These are phyloP conservation scores for Thomomys bottae DNA, from an alignment of 2,113 vertebrate genomes.

Conservation along the genomic window DNA sequence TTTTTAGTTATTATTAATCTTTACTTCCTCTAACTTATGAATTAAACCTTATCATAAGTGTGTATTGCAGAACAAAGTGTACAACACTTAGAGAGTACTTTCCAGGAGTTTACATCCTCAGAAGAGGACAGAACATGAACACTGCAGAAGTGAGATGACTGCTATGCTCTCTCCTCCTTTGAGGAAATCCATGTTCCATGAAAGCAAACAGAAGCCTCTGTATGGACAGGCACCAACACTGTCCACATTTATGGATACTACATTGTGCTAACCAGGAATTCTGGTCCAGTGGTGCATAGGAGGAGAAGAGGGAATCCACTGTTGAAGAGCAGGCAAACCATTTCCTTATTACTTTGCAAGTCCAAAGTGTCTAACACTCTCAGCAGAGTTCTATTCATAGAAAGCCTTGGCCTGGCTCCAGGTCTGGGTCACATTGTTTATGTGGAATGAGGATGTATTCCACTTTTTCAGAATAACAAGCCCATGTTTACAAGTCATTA, in stretches of 20 bases:
- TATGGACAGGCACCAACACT: too few species aligned
- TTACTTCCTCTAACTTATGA: neutral
- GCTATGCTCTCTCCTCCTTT: neutral
- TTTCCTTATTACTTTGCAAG: constrained; percentile 52
- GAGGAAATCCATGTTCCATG: neutral
- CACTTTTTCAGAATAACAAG: constrained; percentile 82
- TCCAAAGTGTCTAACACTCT: constrained; percentile 61
- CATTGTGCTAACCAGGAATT: neutral
- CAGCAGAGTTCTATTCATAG: constrained; percentile 84
- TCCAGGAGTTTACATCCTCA: neutral
- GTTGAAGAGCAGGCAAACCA: constrained; percentile 54
- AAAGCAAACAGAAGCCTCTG: neutral
- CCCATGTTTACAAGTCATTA: constrained; percentile 79
- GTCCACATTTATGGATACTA: accelerated
- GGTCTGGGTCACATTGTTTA: constrained; percentile 84
- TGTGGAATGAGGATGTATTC: constrained; percentile 80
- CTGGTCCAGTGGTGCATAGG: neutral
- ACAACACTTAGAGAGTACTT: neutral
- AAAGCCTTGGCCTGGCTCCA: constrained; percentile 81
- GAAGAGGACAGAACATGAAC: neutral
- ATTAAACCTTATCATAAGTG: neutral
- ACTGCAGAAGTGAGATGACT: neutral
- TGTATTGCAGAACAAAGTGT: neutral
- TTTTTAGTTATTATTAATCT: neutral
- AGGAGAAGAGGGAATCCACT: constrained; percentile 26